Base-by-base conservation (phyloP, 2,113 vertebrate species). In the Leptosomus discolor region DNA sequence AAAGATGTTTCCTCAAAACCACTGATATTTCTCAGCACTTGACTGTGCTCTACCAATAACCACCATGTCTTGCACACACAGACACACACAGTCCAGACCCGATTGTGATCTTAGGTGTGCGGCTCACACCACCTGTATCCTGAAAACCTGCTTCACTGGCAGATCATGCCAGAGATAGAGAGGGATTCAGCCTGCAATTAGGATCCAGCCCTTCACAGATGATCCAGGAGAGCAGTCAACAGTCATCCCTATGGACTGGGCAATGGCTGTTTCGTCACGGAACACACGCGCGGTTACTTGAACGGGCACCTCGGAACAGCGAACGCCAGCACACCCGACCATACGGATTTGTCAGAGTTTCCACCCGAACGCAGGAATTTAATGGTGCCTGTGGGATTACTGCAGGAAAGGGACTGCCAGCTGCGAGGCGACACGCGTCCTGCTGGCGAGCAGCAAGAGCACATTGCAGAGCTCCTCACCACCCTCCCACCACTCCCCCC, bases 131-230 rank as follows among this genome's bases (percentile, higher is more conserved):
- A 48, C 64, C 84, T 8, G 1, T 79, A 68, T 30, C 68, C 74
- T 61, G 15, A 43, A 91, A 94, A 92, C 79, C 88, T 94, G 95
- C 93, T 92, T 76, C 88, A 13, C 73, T 80, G 93, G 94, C 95
- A 96, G 96, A 97, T 97, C 83, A 56, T 1, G 0, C 39, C 15
- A 7, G 23, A 80, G 96, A 97, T 96, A 93, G 54, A 50, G 67
- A 95, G 56, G 75, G 60, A 74, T 78, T 58, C 83, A 93, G 65
- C 39, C 75, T 22, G 71, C 3, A 68, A 93, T 84, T 64, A 86
- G 37, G 64, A 97, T 95, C 88, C 50, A 50, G 78, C 64, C 82
- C 91, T 85, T 5, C 58, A 43, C 73, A 53, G 58, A 45, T 37
- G 73, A 69, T 64, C 75, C 30, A 11, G 3, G 68, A 71, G 36